Percentiles rank a stretch among this genome's conserved stretches.
These are phyloP conservation scores for Aphelocoma californica DNA, from an alignment of 2,797 vertebrate genomes.

Conservation along the genomic window DNA sequence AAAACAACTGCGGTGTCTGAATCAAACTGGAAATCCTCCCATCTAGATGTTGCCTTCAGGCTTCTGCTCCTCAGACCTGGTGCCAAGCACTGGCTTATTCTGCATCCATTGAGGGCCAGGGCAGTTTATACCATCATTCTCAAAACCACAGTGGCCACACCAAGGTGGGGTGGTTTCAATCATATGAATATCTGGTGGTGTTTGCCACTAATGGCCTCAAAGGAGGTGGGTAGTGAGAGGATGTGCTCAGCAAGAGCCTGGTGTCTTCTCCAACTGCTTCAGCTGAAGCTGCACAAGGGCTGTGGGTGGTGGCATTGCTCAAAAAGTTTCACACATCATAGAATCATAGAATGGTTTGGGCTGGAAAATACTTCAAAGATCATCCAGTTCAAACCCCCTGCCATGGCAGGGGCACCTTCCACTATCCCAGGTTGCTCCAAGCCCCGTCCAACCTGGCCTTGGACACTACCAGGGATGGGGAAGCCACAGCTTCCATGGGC, in stretches of 20 bases:
- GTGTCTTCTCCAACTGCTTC: not conserved
- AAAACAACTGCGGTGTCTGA: not conserved
- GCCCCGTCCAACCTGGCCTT: accelerated
- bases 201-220: not conserved
- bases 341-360: not conserved
- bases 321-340: not conserved
- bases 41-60: not conserved
- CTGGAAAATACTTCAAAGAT: not conserved
- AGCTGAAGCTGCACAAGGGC: not conserved
- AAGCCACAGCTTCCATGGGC: not conserved
- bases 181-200: not conserved
- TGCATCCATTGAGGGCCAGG: not conserved
- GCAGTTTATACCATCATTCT: not conserved
- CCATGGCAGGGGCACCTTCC: not conserved
- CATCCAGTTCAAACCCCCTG: accelerated
- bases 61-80: not conserved
- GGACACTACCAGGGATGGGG: not conserved
- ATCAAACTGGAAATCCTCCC: not conserved
- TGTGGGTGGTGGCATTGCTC: not conserved
- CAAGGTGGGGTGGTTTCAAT: not conserved
- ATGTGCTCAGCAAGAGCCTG: not conserved
- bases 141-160: not conserved
- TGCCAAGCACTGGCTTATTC: not conserved
- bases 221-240: not conserved
- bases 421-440: accelerated